Evolutionary conservation across 2,888 invertebrate species (phyloP), one percentile per base, ranked within the genome.

Genomic region (Plebejus argus): DNA sequence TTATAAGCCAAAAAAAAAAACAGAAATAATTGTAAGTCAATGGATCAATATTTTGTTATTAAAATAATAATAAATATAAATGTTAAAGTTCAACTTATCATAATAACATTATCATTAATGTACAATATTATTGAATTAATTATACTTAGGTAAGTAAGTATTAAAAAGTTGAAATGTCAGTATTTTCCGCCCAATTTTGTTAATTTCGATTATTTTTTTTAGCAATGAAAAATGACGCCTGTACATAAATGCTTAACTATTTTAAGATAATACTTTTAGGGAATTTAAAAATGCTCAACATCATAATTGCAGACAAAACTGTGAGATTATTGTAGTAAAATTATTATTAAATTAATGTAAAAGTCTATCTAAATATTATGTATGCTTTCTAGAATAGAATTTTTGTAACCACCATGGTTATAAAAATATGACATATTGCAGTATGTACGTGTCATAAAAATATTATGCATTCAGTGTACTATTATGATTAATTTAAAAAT

Each of bases 121-220:
- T 10, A 45, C 45, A 10, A 3, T 45, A 39, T 45, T 45, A 45
- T 5, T 53, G 1, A 10, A 61, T 61, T 61, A 23, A 20, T 20
- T 15, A n/a, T 18, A 7, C 7, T 58, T 58, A 58, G 12, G 61
- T 61, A 23, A 61, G 10, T 61, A 10, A 61, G 23, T 23, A 61
- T 23, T 3, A 18, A 15, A 61, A 58, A 20, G 58, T 61, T 23
- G 61, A 10, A 61, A 61, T 12, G 61, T 61, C 61, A 61, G 61
- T 61, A 61, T 61, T 61, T 61, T 23, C 61, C 61, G 61, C 12
- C 61, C 61, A 61, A 23, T 23, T 61, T 23, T 61, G 12, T 61
- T 61, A 23, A 61, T 61, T 61, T 12, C 61, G 23, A 10, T 23
- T 23, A 4, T 1, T 61, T 20, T 61, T 61, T 8, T n/a, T 4